These are phyloP conservation scores for Smittia aterrima DNA, from an alignment of 2,888 invertebrate species.

Conservation along the genomic window DNA sequence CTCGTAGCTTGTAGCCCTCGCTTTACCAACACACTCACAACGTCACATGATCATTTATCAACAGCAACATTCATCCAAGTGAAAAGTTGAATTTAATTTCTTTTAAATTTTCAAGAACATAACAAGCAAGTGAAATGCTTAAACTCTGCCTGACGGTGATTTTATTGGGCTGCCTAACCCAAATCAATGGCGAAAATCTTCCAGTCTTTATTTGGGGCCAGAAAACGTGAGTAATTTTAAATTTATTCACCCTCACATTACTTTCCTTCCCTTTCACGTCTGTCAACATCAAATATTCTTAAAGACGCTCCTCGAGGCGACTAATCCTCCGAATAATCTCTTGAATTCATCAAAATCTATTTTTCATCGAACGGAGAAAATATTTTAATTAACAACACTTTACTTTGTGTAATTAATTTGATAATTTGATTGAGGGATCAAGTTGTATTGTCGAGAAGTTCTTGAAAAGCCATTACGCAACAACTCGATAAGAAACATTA, in stretches of 20 bases:
- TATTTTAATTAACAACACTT: slow-evolving; percentile 4
- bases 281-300: slow-evolving; percentile 7
- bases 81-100: background rate
- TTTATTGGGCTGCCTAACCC: slow-evolving; percentile 20
- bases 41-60: background rate
- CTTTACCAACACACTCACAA: background rate
- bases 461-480: background rate
- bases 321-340: slow-evolving; percentile 11
- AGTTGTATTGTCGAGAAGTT: background rate
- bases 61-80: background rate
- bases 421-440: slow-evolving; percentile 7
- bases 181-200: slow-evolving; percentile 52
- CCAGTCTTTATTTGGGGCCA: slow-evolving; percentile 62
- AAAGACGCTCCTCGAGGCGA: background rate
- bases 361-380: background rate
- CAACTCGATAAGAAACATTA: background rate
- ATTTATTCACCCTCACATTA: slow-evolving; percentile 32
- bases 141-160: slow-evolving; percentile 23
- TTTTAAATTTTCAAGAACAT: background rate
- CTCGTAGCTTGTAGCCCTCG: background rate
- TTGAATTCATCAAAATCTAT: background rate
- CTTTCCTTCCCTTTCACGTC: too few relatives aligned
- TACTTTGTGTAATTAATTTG: background rate
- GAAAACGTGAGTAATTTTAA: slow-evolving; percentile 47
- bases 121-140: slow-evolving; percentile 5